Base-by-base conservation (phyloP, 2,888 invertebrate genomes). In the Clistopyga incitator region DNA sequence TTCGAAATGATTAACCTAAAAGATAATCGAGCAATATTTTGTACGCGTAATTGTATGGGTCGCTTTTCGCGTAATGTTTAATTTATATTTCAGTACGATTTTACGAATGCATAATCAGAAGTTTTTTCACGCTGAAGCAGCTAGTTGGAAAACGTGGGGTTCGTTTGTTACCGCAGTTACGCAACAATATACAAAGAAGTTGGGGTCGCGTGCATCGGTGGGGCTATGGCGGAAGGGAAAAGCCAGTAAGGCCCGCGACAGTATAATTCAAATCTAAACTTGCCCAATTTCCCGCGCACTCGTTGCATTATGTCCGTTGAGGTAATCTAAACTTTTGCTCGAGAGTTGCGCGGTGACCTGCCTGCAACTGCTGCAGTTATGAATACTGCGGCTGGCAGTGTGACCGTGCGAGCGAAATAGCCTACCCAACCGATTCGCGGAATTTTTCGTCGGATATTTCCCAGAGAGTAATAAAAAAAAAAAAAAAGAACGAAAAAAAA, bases 311-410 rank as follows among this genome's bases (percentile, higher is more conserved):
- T 90, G 88, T 78, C 89, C 87, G 86, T 81, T 83, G 89, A 90
- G 89, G 90, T 90, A 90, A 91, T 90, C 90, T 89, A 91, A 91
- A 91, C 86, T 91, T 91, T 90, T 87, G 86, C 79, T 54, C 38
- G 64, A 65, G 54, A 81, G 72, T 77, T 54, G 68, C 52, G 42
- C 25, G 47, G 76, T 64, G 83, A 84, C 81, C 84, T 82, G 79
- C 70, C 81, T 61, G 78, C 76, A 34, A 56, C 75, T 65, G 25
- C 8, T 29, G 76, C 74, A 42, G 74, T 68, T 61, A 61, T 68
- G 61, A 65, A 76, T 77, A 67, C 45, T n/a, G 61, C 8, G 61
- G 59, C 25, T 61, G 29, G 25, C 45, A 59, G 2, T 50, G 61
- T 45, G 47, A 20, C 52, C 13, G 15, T 10, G 61, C 61, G 13